Evolutionary conservation across 2,113 vertebrate species (phyloP).

Genomic region (Otis tarda): DNA sequence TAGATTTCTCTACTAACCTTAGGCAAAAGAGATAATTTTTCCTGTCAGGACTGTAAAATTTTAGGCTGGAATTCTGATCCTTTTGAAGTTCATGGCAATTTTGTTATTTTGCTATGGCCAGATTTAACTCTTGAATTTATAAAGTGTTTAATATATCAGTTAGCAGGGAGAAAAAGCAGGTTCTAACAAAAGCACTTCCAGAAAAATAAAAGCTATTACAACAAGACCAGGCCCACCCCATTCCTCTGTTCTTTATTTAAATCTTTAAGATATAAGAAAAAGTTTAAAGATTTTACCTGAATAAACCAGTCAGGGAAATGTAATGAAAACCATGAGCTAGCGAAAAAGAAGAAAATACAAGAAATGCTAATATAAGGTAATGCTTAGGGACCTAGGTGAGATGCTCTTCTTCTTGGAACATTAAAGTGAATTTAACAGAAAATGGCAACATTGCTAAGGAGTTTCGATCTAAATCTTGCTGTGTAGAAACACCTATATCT

Average conservation of each 20-base stretch:
- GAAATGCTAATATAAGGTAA: background rate
- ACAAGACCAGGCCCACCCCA: background rate
- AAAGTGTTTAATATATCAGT: slow-evolving; percentile 61
- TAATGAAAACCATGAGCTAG: background rate
- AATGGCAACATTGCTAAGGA: background rate
- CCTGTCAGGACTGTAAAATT: background rate
- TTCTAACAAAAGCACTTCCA: slow-evolving; percentile 36
- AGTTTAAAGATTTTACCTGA: background rate
- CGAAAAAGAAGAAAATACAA: background rate
- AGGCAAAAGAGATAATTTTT: background rate
- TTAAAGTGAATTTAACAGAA: background rate
- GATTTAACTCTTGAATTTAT: slow-evolving; percentile 28
- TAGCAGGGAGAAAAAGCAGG: slow-evolving; percentile 22
- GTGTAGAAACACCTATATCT: background rate
- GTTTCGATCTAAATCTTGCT: background rate
- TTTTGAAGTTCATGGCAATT: slow-evolving; percentile 37
- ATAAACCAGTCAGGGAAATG: background rate
- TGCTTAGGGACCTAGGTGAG: background rate
- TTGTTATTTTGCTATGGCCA: background rate
- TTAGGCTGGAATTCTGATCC: background rate
- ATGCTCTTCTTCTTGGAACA: background rate
- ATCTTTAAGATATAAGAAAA: background rate
- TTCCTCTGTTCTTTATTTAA: slow-evolving; percentile 33
- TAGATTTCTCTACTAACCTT: background rate
- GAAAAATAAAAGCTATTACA: slow-evolving; percentile 27